Base-by-base conservation (phyloP, 1,140 invertebrate species). In the Nasonia giraulti region DNA sequence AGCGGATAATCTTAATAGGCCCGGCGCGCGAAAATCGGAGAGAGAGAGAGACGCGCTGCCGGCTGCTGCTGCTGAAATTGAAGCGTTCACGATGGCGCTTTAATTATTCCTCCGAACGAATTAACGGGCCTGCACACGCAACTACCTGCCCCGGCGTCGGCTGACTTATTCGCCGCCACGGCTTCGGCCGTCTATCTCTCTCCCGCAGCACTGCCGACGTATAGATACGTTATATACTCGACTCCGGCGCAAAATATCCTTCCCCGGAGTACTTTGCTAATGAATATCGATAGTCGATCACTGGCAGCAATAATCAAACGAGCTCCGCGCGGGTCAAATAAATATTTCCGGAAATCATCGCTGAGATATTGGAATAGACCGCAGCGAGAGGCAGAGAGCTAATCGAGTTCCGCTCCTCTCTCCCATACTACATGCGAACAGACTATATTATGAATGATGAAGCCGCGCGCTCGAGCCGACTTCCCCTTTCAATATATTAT, bases 41-140 rank as follows among this genome's bases (percentile, higher is more conserved):
- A 69, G 40, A 27, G 33, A 37, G 33, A 37, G 33, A 37, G 33
- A 37, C 68, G 40, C 27, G 37, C 23, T 8, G 11, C 74, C n/a
- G 80, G 86, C 44, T 10, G 10, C 44, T 12, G 47, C 47, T 17
- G 6, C 17, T 62, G n/a, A 62, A 88, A 92, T 92, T 92, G 89
- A 92, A 87, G 87, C 91, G 89, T 92, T 81, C 89, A 89, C 88
- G 90, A 89, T 89, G 83, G 86, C 79, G 88, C 87, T 87, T 89
- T 91, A 90, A 91, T 91, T 91, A 91, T 91, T 90, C 90, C 85
- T 62, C 86, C 87, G 91, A 91, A 92, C 89, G 89, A 92, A 92
- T 92, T 91, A 90, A 91, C 89, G 87, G 87, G 80, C 55, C 55
- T n/a, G 85, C 82, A 86, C 92, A 92, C 90, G 91, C 91, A 89